Evolutionary conservation across 2,797 vertebrate genomes (phyloP).

Genomic region (Spea hammondii): DNA sequence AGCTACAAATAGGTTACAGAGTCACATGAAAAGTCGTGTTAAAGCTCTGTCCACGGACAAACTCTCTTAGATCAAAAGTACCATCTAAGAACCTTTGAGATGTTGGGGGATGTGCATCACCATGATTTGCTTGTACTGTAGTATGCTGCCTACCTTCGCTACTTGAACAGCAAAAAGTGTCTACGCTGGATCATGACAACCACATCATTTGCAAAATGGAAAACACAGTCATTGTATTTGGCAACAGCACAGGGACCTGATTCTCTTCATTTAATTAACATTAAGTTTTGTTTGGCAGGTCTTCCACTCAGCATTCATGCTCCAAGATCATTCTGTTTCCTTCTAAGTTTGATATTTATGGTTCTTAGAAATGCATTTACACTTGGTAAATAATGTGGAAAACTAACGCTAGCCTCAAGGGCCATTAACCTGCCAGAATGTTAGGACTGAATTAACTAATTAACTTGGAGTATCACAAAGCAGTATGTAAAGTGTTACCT

Average conservation of each 20-base stretch:
- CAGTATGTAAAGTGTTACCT: not conserved
- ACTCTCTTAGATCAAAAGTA: too few species aligned
- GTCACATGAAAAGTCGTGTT: too few species aligned
- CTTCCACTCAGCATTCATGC: not conserved
- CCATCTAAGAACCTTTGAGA: too few species aligned
- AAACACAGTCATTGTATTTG: not conserved
- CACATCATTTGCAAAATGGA: not conserved
- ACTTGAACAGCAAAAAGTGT: not conserved
- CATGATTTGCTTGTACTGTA: too few species aligned
- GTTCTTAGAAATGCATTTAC: not conserved
- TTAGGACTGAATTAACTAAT: not conserved
- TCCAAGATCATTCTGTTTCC: not conserved
- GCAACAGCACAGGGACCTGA: not conserved
- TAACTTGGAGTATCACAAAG: not conserved
- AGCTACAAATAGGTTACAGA: too few species aligned
- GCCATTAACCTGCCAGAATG: not conserved
- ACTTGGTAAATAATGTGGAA: not conserved
- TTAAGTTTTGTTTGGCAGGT: not conserved
- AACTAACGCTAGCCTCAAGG: not conserved
- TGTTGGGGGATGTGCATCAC: too few species aligned
- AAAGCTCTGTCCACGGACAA: too few species aligned
- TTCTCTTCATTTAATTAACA: not conserved
- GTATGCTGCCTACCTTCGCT: not conserved
- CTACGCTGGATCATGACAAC: not conserved
- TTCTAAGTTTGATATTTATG: slow-evolving; percentile 1